Evolutionary conservation across 2,888 invertebrate genomes (phyloP).

Genomic region (Scrobipalpa atriplicella): DNA sequence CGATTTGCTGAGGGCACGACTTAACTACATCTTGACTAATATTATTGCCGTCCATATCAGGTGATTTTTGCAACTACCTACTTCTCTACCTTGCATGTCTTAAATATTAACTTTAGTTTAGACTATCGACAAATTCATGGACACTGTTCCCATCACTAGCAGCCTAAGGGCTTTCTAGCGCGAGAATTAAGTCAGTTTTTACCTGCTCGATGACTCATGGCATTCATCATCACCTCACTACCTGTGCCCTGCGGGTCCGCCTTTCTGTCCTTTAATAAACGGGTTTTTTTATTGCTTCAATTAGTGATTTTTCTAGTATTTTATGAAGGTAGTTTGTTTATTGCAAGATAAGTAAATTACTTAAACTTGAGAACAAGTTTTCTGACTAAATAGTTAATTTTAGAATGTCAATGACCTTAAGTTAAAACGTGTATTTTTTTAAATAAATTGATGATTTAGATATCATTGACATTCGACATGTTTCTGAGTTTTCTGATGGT

Average conservation of each 20-base stretch:
- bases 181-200: slow-evolving; percentile 34
- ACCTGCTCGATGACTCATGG: slow-evolving; percentile 36
- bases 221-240: slow-evolving; percentile 28
- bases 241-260: slow-evolving; percentile 16
- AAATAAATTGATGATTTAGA: slow-evolving; percentile 17
- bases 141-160: slow-evolving; percentile 27
- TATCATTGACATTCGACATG: neutral
- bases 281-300: neutral
- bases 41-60: no score
- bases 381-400: neutral
- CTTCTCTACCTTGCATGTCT: no score
- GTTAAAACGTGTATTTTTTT: slow-evolving; percentile 14
- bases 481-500: neutral
- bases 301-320: neutral
- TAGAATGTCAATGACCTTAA: neutral
- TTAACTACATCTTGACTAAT: no score
- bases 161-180: slow-evolving; percentile 29
- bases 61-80: no score
- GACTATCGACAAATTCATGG: neutral
- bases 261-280: slow-evolving; percentile 25
- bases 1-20: no score
- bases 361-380: neutral
- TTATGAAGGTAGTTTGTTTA: neutral
- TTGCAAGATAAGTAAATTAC: slow-evolving; percentile 4
- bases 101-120: no score